Evolutionary conservation across 1,140 invertebrate species (phyloP), one percentile per base, ranked within the genome.

Genomic region (Drosophila varians): DNA sequence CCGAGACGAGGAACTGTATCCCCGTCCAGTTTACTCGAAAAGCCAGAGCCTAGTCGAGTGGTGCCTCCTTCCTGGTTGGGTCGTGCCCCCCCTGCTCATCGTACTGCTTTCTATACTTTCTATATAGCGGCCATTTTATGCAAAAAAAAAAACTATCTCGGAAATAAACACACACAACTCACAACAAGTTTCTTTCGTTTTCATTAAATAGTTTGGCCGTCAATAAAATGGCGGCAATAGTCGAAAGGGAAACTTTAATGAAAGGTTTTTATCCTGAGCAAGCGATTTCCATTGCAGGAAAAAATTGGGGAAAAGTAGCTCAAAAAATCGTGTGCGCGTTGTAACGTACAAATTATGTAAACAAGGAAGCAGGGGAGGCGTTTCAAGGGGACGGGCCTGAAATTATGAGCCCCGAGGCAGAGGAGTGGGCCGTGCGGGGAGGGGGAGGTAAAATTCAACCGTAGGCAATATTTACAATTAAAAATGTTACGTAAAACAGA

Each of bases 311-410:
- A 23, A 86, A 87, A 87, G 74, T 87, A 66, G 77, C 77, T 77
- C 64, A 87, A 82, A 82, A 87, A 77, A 69, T 65, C 8, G 62
- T 87, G 82, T 71, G 77, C 82, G 82, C 82, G 82, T 87, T 87
- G 82, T 87, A 88, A 82, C 82, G 82, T 72, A 87, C 82, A 87
- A 87, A 87, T 87, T 87, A 87, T 87, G 82, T 87, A 87, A 87
- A 87, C 82, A 87, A 72, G n/a, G n/a, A n/a, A 69, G 52, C 61
- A 34, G 18, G n/a, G 25, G 31, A n/a, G 43, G n/a, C n/a, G 1
- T 1, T 3, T 45, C 1, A 36, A 12, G 3, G 6, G 25, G 53
- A 9, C 11, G 14, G 57, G 68, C 42, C 60, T 52, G 73, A 84
- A 86, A 86, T 86, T 86, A 86, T 86, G 80, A 77, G 65, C 80